These are phyloP conservation scores for Drosophila greeni DNA, from an alignment of 2,888 invertebrate genomes.

Conservation along the genomic window DNA sequence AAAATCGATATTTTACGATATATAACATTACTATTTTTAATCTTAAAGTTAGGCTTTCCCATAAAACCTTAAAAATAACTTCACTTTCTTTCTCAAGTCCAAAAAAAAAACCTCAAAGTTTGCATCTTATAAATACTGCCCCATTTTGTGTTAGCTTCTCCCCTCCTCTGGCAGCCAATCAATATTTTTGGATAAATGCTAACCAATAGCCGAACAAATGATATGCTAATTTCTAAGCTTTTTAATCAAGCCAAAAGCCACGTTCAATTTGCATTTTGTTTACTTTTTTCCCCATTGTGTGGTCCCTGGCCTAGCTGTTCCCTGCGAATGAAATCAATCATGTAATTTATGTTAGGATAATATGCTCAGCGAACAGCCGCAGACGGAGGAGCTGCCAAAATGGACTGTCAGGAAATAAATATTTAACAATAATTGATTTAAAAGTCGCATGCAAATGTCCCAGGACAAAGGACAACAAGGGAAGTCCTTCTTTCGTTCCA, in stretches of 20 bases:
- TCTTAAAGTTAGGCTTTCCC: no score
- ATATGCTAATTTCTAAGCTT: slow-evolving; percentile 70
- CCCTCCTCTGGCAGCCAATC: slow-evolving; percentile 21
- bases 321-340: slow-evolving; percentile 75
- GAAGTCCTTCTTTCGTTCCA: slow-evolving; percentile 14
- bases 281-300: slow-evolving; percentile 52
- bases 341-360: slow-evolving; percentile 76
- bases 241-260: slow-evolving; percentile 64
- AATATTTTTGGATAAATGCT: slow-evolving; percentile 54
- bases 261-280: slow-evolving; percentile 67
- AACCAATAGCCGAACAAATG: slow-evolving; percentile 55
- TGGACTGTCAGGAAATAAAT: slow-evolving; percentile 71
- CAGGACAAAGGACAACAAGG: slow-evolving; percentile 16
- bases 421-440: slow-evolving; percentile 75
- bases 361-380: slow-evolving; percentile 45
- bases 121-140: not conserved
- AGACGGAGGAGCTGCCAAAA: slow-evolving; percentile 30
- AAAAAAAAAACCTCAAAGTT: not conserved
- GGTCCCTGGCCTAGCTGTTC: slow-evolving; percentile 17
- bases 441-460: slow-evolving; percentile 72
- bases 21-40: no score
- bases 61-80: not conserved
- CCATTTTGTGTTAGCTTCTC: not conserved
- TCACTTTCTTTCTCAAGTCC: not conserved
- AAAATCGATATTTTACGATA: no score